Evolutionary conservation across 2,888 invertebrate species (phyloP), one percentile per base, ranked within the genome.

Genomic region (Erpobdella octoculata): DNA sequence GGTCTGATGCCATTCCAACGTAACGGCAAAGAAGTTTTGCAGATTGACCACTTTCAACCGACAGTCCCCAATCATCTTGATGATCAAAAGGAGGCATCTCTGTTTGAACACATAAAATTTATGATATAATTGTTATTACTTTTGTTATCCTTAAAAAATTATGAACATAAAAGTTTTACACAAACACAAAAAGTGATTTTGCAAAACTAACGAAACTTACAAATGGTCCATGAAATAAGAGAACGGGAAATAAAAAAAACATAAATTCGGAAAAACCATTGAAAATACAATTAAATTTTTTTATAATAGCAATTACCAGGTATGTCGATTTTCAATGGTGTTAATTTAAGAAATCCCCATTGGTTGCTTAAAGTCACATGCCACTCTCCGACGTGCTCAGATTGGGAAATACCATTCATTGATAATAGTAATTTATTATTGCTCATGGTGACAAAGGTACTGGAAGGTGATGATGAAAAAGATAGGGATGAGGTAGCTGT

Each of bases 301-400:
- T 1, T 18, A 2, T 12, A 53, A n/a, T n/a, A n/a, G n/a, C n/a
- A n/a, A n/a, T n/a, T 53, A 67, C 67, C 67, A 41, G 46, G 31
- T n/a, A 67, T n/a, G 18, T 67, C 28, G 25, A 67, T 46, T 8
- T 67, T 46, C 3, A 67, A 28, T 25, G 67, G 41, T 8, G 38
- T 41, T 6, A 67, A 12, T 25, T 28, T 28, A 21, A 67, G 25
- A 12, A 5, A 3, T 67, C 67, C 67, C 67, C 67, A 67, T 21
- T 46, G 67, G 67, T 67, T 67, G 67, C 31, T 28, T 21, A 41
- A n/a, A 15, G 38, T 67, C 41, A 67, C 41, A 41, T 31, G 38
- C 67, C 67, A 67, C 18, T 33, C 41, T 3, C 67, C 67, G 2
- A 31, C 21, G 31, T 46, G 67, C 15, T 46, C 41, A 28, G 67